A percentile compares a stretch with the other conserved stretches of the same genome.
Evolutionary conservation across 2,888 invertebrate species (phyloP).

Genomic region (Xestia ashworthii): DNA sequence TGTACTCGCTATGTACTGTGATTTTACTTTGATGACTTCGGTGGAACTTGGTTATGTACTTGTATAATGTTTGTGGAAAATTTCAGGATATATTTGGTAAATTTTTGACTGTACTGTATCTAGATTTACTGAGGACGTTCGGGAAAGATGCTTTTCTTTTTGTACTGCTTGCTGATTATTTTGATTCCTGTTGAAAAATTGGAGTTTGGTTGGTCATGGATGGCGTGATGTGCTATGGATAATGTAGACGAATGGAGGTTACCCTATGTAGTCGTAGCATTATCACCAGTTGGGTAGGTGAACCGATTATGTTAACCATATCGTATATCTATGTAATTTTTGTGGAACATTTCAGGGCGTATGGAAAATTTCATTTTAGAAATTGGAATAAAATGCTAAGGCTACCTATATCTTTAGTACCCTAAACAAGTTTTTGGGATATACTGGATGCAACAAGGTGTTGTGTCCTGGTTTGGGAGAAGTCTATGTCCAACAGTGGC

Average conservation of each 20-base stretch:
- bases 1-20: slow-evolving; percentile 63
- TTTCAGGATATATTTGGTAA: not conserved
- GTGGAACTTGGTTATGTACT: slow-evolving; percentile 21
- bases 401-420: not conserved
- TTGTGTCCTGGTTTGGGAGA: not conserved
- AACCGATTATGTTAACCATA: too few species aligned
- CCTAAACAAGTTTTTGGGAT: not conserved
- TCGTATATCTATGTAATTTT: slow-evolving; percentile 9
- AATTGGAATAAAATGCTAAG: not conserved
- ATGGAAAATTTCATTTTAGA: not conserved
- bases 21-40: slow-evolving; percentile 60
- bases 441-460: not conserved
- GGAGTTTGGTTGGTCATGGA: not conserved
- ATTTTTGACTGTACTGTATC: not conserved
- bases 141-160: not conserved
- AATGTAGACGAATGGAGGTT: not conserved
- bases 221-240: not conserved
- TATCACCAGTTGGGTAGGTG: too few species aligned
- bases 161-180: not conserved
- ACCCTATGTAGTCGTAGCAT: not conserved
- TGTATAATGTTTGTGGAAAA: slow-evolving; percentile 16
- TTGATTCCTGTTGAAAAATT: not conserved
- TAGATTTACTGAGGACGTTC: not conserved
- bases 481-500: not conserved
- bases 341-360: not conserved